Percentiles rank a stretch among this genome's conserved stretches.
These are phyloP conservation scores for Lymantria dispar DNA, from an alignment of 2,888 invertebrate genomes.

Conservation along the genomic window DNA sequence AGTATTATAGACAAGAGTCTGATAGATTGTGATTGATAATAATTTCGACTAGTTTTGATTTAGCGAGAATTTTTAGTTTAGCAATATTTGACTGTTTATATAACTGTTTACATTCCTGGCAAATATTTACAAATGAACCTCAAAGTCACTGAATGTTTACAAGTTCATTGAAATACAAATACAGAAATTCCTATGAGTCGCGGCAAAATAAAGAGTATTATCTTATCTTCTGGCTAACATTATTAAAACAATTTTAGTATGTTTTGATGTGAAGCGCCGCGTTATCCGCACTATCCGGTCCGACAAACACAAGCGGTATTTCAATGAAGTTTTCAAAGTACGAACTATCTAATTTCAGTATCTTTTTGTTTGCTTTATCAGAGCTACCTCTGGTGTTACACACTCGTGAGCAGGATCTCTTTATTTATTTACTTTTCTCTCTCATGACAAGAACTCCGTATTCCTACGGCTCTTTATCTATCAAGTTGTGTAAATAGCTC, in stretches of 20 bases:
- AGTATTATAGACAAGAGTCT: too few relatives aligned
- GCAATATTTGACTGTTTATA: too few relatives aligned
- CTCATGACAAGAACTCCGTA: constrained; percentile 67
- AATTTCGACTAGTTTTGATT: too few relatives aligned
- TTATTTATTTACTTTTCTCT: constrained; percentile 69
- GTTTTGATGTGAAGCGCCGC: constrained; percentile 3
- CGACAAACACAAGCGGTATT: constrained; percentile 24
- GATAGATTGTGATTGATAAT: too few relatives aligned
- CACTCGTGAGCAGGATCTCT: constrained; percentile 56
- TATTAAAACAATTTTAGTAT: constrained; percentile 10
- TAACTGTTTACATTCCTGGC: too few relatives aligned
- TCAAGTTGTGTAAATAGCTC: constrained; percentile 68
- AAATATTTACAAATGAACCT: too few relatives aligned
- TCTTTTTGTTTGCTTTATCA: constrained; percentile 53
- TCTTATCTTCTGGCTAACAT: constrained; percentile 12
- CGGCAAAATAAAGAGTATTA: constrained; percentile 1
- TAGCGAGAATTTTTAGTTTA: too few relatives aligned
- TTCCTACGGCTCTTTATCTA: constrained; percentile 70
- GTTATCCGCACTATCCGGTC: neutral
- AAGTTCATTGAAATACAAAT: too few relatives aligned
- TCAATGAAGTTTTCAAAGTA: constrained; percentile 21
- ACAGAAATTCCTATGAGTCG: neutral
- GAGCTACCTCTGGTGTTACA: constrained; percentile 60
- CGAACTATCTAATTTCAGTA: constrained; percentile 28
- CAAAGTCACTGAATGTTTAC: too few relatives aligned